Evolutionary conservation across 2,113 vertebrate genomes (phyloP).

Genomic region (Phoxinus phoxinus): DNA sequence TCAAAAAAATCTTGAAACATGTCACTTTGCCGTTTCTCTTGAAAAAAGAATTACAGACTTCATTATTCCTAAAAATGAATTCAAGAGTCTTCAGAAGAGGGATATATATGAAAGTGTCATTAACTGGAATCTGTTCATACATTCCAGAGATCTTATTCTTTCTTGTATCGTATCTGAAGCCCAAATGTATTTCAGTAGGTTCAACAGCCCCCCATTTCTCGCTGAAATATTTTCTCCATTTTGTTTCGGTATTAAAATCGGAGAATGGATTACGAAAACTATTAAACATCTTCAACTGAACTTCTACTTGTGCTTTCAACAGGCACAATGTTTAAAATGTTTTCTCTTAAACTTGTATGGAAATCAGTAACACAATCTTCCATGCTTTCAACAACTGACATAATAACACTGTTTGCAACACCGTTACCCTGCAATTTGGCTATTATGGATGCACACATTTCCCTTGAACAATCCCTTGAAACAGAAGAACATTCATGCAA

Average conservation of each 20-base stretch:
- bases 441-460: conserved; percentile 24
- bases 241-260: conserved; percentile 27
- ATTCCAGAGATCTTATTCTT: conserved; percentile 5
- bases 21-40: background rate
- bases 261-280: conserved; percentile 22
- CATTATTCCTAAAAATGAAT: conserved; percentile 38
- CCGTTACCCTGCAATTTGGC: conserved; percentile 38
- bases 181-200: conserved; percentile 9
- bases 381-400: conserved; percentile 34
- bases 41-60: background rate
- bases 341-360: background rate
- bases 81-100: conserved; percentile 21
- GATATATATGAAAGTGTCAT: conserved; percentile 25
- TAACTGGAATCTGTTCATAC: conserved; percentile 32
- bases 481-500: background rate
- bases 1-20: conserved; percentile 33
- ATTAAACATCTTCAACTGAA: conserved; percentile 14
- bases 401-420: conserved; percentile 19
- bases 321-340: conserved; percentile 2
- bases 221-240: conserved; percentile 33
- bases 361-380: conserved; percentile 28
- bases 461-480: background rate
- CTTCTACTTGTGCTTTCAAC: background rate
- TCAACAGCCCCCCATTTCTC: conserved; percentile 2
- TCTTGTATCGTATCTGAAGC: conserved; percentile 20